Evolutionary conservation across 2,113 vertebrate genomes (phyloP).

Genomic region (Coryphaenoides rupestris): DNA sequence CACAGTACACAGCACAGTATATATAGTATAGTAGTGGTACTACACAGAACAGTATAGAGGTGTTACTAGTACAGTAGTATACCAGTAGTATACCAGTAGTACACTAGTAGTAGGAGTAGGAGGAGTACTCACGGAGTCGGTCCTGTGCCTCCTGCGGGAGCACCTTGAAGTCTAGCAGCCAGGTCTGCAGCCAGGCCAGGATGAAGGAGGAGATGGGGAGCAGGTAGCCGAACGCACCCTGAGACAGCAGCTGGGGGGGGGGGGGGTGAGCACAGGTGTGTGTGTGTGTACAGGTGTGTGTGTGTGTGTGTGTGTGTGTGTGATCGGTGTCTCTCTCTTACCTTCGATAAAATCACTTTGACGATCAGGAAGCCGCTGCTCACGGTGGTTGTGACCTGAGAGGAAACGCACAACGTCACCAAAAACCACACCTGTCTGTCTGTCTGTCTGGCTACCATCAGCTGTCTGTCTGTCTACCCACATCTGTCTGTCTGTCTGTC

Average conservation of each 20-base stretch:
- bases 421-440: too few species aligned
- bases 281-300: too few species aligned
- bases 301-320: too few species aligned
- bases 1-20: too few species aligned
- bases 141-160: conserved; percentile 93
- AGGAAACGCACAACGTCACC: conserved; percentile 27
- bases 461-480: too few species aligned
- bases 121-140: conserved; percentile 78
- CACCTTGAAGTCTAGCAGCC: conserved; percentile 98
- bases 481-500: too few species aligned
- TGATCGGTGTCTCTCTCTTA: too few species aligned
- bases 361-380: conserved; percentile 90
- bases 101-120: neutral
- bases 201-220: conserved; percentile 96
- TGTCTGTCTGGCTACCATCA: too few species aligned
- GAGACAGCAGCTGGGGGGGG: conserved; percentile 83
- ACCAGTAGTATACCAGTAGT: neutral
- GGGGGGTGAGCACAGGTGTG: conserved; percentile 12
- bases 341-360: conserved; percentile 96
- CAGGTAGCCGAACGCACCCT: conserved; percentile 94
- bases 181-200: conserved; percentile 96
- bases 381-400: conserved; percentile 89
- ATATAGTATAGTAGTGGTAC: neutral
- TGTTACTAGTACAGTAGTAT: neutral
- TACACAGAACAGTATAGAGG: neutral